A percentile compares a stretch with the other conserved stretches of the same genome.
Evolutionary conservation across 2,113 vertebrate genomes (phyloP).

Genomic region (Nibea albiflora): DNA sequence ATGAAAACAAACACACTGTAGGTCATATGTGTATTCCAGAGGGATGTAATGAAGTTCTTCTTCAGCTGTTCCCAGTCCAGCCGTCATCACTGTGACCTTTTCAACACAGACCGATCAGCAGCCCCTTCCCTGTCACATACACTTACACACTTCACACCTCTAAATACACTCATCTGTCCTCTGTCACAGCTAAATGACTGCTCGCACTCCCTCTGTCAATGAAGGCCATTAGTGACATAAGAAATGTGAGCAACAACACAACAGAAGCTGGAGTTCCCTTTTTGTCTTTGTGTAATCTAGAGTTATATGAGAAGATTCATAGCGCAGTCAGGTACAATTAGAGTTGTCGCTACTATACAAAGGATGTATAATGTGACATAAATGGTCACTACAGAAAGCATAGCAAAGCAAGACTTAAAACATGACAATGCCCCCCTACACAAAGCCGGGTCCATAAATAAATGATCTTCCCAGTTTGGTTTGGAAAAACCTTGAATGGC

Average conservation of each 20-base stretch:
- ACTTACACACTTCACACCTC: conserved; percentile 39
- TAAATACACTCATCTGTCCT: conserved; percentile 4
- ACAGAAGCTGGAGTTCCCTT: neutral
- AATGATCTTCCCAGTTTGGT: neutral
- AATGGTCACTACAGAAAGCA: neutral
- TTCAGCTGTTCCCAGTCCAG: conserved; percentile 41
- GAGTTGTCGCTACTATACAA: too few species aligned
- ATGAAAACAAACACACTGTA: neutral
- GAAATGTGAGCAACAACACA: neutral
- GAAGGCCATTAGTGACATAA: neutral
- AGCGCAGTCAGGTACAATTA: too few species aligned
- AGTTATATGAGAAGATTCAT: too few species aligned
- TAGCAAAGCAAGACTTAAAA: neutral
- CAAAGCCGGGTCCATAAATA: neutral
- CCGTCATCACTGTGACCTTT: conserved; percentile 49
- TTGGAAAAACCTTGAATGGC: neutral
- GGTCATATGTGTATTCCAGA: conserved; percentile 14
- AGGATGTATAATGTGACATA: neutral
- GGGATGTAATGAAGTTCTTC: conserved; percentile 28
- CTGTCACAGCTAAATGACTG: neutral
- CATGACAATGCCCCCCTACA: too few species aligned
- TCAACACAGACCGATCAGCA: conserved; percentile 31
- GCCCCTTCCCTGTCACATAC: conserved; percentile 18
- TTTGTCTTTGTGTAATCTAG: too few species aligned
- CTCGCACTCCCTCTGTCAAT: neutral